Evolutionary conservation across 2,113 vertebrate species (phyloP), one percentile per base, ranked within the genome.

Genomic region (Raja brachyura): DNA sequence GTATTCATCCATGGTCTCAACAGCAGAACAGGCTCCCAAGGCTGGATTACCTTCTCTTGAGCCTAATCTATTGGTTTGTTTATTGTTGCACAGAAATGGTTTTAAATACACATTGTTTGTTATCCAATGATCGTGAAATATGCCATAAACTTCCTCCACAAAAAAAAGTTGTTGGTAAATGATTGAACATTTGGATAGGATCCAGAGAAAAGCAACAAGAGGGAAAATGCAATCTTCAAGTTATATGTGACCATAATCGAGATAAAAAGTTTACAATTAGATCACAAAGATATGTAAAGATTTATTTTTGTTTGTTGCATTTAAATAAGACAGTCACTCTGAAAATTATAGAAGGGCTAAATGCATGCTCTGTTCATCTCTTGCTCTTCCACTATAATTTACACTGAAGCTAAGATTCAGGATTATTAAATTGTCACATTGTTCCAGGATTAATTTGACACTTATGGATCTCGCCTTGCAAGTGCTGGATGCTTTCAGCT

Each of bases 381-480:
- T 56, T 4, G 33, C 18, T 92, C 20, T 70, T 25, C 33, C 61
- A 33, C 61, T 73, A 48, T 48, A 68, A 92, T 20, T 73, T 48
- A 74, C n/a, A 73, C 9, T 74, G 73, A 92, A 73, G 8, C 90
- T 74, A 92, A 92, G 68, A 28, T 92, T 13, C 66, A 92, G 66
- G n/a, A 63, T 61, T 31, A 13, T 92, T 92, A 39, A 90, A 70
- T 70, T 73, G 33, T 54, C 20, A 48, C 33, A 13, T 93, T 0
- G 90, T 66, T 20, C 83, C 74, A 5, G 94, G 70, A 93, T 93
- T 75, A 48, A 94, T 93, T 93, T 96, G 95, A 93, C 93, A 97
- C 0, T 95, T 94, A 94, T 96, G 96, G 75, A 98, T 95, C 85
- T 97, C 96, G 93, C 95, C 94, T 93, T 96, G 95, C 95, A 97